Base-by-base conservation (phyloP, 2,888 invertebrate genomes). In the Melipona beecheii region DNA sequence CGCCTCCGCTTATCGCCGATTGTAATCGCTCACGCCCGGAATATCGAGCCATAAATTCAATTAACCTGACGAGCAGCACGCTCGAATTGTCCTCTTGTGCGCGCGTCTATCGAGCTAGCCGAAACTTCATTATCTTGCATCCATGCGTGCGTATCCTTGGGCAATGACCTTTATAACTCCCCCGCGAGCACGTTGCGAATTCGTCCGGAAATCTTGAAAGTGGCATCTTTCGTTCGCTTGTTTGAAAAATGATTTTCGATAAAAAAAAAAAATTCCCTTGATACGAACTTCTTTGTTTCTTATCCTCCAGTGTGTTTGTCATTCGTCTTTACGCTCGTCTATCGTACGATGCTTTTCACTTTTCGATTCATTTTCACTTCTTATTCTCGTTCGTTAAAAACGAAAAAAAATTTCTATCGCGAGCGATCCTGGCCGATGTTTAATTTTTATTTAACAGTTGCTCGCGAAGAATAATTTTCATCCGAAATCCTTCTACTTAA, bases 41-140 rank as follows among this genome's bases (percentile, higher is more conserved):
- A 91, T 92, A 92, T 92, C 91, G 89, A 90, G 89, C 90, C 87
- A 91, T 92, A 92, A 92, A 92, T 93, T 91, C 90, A 92, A 92
- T 93, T 92, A 92, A 92, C 90, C 89, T 69, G 80, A 87, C 89
- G 87, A 88, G 82, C 87, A 77, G 86, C 85, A 87, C 84, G 85
- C 87, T 75, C 83, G 81, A 87, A 75, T 76, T 72, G 71, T 76
- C 77, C 78, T 75, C 74, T 73, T 74, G 69, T 76, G 43, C 64
- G 69, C 70, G 54, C 50, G 64, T 64, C 74, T 72, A 15, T 69
- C 69, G 56, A 74, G 66, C 60, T 78, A 54, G 56, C 72, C 31
- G 77, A 58, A 75, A 83, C 81, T 85, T 84, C 78, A 56, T 84
- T 84, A 81, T 52, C n/a, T 54, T n/a, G 71, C 66, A 64, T 76